Percentiles rank a stretch among this genome's conserved stretches.
Evolutionary conservation across 2,888 invertebrate species (phyloP).

Genomic region (Apamea crenata): DNA sequence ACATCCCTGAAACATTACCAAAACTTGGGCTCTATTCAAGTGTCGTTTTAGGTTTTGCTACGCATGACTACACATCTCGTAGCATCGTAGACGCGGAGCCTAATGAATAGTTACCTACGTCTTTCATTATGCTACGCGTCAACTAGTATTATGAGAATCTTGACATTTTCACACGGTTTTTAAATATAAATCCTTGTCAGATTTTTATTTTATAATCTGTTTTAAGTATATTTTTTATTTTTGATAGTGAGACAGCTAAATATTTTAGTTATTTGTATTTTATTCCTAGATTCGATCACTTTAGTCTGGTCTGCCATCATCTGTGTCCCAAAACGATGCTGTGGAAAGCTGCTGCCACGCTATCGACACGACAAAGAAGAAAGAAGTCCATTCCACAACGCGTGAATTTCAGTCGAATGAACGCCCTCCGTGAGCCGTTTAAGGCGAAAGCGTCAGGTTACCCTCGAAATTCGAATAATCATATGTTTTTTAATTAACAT

Average conservation of each 20-base stretch:
- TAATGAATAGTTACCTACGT: not conserved
- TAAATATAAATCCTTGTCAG: not conserved
- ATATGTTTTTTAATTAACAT: too few species aligned
- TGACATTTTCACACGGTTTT: not conserved
- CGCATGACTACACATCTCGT: constrained; percentile 11
- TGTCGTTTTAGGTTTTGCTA: not conserved
- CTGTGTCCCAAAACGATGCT: too few species aligned
- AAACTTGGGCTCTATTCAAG: not conserved
- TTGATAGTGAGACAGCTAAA: not conserved
- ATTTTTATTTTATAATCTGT: too few species aligned
- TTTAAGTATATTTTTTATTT: too few species aligned
- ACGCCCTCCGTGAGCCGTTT: not conserved
- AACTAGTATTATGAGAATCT: not conserved
- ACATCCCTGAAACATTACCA: not conserved
- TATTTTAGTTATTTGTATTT: not conserved
- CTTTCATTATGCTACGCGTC: not conserved
- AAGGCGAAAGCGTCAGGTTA: too few species aligned
- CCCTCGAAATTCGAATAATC: too few species aligned
- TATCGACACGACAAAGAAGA: too few species aligned
- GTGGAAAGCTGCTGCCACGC: too few species aligned
- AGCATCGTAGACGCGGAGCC: constrained; percentile 20
- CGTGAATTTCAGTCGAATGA: not conserved
- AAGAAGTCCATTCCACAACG: not conserved
- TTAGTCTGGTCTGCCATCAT: not conserved
- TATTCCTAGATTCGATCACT: not conserved